These are phyloP conservation scores for Philonicus albiceps DNA, from an alignment of 2,888 invertebrate species.

Conservation along the genomic window DNA sequence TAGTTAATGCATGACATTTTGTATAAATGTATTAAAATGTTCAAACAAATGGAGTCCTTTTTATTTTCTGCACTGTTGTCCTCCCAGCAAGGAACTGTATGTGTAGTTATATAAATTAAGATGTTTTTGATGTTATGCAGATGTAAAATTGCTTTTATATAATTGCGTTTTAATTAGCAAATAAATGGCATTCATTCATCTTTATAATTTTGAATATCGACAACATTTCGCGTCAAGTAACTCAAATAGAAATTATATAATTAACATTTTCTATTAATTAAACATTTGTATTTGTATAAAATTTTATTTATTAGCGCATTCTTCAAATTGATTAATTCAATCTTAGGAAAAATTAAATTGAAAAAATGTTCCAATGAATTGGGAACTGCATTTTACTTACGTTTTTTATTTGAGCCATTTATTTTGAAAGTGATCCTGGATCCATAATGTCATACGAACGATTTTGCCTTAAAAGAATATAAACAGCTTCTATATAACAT, in stretches of 20 bases:
- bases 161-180: not conserved
- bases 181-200: not conserved
- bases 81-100: not conserved
- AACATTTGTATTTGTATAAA: not conserved
- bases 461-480: no score
- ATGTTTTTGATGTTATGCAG: not conserved
- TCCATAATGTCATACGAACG: no score
- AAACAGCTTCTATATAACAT: no score
- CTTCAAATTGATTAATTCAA: no score
- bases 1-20: not conserved
- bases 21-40: not conserved
- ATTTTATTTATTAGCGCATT: no score
- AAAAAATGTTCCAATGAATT: no score
- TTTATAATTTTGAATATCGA: not conserved
- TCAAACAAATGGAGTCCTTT: not conserved
- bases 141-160: not conserved
- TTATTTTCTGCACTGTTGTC: not conserved
- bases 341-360: no score
- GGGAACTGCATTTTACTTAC: no score
- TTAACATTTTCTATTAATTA: not conserved
- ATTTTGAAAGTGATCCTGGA: no score
- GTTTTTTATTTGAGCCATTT: no score
- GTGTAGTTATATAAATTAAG: not conserved
- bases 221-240: not conserved
- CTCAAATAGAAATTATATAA: not conserved